Evolutionary conservation across 2,888 invertebrate genomes (phyloP).

Genomic region (Pterostichus niger): DNA sequence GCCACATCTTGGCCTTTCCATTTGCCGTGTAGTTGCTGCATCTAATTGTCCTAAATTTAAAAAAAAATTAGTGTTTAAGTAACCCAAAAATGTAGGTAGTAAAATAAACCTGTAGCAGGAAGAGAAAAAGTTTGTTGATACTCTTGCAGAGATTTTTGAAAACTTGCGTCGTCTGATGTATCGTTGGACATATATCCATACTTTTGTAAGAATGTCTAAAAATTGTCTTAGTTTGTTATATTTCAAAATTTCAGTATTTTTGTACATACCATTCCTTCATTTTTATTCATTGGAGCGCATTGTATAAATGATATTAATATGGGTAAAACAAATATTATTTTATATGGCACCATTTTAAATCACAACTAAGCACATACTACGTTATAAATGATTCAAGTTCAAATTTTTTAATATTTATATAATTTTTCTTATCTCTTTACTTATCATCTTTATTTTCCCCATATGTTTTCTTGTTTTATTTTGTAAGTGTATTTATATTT

Average conservation of each 20-base stretch:
- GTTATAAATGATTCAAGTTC: too few relatives aligned
- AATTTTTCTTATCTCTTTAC: too few relatives aligned
- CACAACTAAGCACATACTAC: too few relatives aligned
- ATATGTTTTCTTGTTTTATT: too few relatives aligned
- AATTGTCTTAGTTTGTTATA: background rate
- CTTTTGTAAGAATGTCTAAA: conserved; percentile 23
- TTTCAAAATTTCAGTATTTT: background rate
- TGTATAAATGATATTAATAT: background rate
- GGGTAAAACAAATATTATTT: conserved; percentile 3
- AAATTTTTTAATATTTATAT: too few relatives aligned
- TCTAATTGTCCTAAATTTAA: conserved; percentile 49
- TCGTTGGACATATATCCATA: conserved; percentile 41
- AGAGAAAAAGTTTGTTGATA: conserved; percentile 35
- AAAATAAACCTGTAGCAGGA: conserved; percentile 39
- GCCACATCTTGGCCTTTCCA: conserved; percentile 60
- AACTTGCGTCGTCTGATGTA: background rate
- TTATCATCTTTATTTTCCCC: too few relatives aligned
- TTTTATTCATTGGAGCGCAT: conserved; percentile 39
- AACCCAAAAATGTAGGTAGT: background rate
- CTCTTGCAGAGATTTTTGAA: conserved; percentile 9
- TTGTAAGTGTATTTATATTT: too few relatives aligned
- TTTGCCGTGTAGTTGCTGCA: conserved; percentile 12
- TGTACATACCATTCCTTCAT: conserved; percentile 17
- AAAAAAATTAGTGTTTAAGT: conserved; percentile 10
- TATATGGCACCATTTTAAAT: conserved; percentile 4